phyloP scores from a whole-genome alignment of 2,888 invertebrate species.

The Drosophila fulvimacula region DNA sequence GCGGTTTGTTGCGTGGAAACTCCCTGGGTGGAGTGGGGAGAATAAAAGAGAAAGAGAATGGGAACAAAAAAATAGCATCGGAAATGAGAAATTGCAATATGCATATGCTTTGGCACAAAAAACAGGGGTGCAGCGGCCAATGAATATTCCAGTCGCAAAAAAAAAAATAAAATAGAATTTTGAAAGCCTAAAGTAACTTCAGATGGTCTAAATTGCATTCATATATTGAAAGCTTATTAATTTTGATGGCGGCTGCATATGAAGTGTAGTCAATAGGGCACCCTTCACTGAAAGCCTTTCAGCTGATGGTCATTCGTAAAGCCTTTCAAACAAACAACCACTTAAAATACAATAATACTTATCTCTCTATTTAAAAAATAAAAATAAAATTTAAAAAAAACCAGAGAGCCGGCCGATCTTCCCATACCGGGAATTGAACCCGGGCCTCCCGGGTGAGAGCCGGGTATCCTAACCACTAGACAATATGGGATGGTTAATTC shows the following conservation, averaged over 20 bases:
- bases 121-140: constrained; percentile 2
- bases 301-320: background rate
- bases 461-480: constrained; percentile 73
- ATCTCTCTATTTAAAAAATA: constrained; percentile 2
- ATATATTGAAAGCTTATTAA: constrained; percentile 26
- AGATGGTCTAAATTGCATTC: constrained; percentile 9
- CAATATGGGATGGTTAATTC: constrained; percentile 53
- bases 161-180: constrained; percentile 1
- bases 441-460: constrained; percentile 70
- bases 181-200: constrained; percentile 7
- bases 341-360: constrained; percentile 2
- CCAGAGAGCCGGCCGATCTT: too few relatives aligned
- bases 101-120: constrained; percentile 24
- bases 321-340: background rate
- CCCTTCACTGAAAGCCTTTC: background rate
- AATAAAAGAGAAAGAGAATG: background rate
- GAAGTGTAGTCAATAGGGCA: background rate
- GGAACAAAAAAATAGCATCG: constrained; percentile 12
- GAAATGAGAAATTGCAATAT: constrained; percentile 33
- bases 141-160: background rate
- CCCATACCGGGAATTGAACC: constrained; percentile 71
- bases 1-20: constrained; percentile 50
- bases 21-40: constrained; percentile 9
- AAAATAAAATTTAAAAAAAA: too few relatives aligned
- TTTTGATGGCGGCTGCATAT: constrained; percentile 25